Percentiles rank a stretch among this genome's conserved stretches.
These are phyloP conservation scores for Emmelina monodactyla DNA, from an alignment of 2,888 invertebrate genomes.

Conservation along the genomic window DNA sequence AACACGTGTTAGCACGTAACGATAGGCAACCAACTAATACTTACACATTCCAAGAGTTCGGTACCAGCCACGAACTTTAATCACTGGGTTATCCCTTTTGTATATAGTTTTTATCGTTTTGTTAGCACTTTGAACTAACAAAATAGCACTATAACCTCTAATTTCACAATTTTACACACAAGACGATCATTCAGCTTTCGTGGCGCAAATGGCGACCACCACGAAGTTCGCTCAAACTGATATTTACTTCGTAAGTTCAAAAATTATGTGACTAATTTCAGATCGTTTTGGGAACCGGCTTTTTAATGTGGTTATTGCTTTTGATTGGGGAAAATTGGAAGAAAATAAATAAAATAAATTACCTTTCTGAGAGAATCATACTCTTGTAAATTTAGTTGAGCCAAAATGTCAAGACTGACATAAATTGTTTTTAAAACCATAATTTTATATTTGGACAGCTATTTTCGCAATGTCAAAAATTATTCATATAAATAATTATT, in stretches of 20 bases:
- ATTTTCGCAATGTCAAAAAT: no score
- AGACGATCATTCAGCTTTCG: slow-evolving; percentile 44
- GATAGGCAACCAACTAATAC: slow-evolving; percentile 23
- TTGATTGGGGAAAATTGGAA: slow-evolving; percentile 19
- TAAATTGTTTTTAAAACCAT: no score
- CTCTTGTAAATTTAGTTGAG: slow-evolving; percentile 61
- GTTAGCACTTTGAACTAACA: slow-evolving; percentile 31
- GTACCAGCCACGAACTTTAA: no score
- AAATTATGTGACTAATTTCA: slow-evolving; percentile 4
- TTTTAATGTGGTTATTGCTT: slow-evolving; percentile 18
- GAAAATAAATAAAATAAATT: slow-evolving; percentile 28
- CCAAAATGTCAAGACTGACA: slow-evolving; percentile 44
- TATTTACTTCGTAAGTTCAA: slow-evolving; percentile 3
- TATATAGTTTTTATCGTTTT: not conserved
- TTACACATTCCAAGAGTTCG: slow-evolving; percentile 37
- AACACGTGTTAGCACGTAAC: slow-evolving; percentile 47
- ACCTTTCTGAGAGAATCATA: slow-evolving; percentile 50
- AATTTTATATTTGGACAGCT: no score
- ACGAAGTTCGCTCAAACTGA: slow-evolving; percentile 35
- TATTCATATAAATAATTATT: no score
- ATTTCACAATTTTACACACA: slow-evolving; percentile 41
- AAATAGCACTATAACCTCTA: slow-evolving; percentile 55
- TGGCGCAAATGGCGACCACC: slow-evolving; percentile 64
- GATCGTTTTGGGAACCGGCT: slow-evolving; percentile 23
- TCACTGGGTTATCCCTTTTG: no score